phyloP scores from a whole-genome alignment of 2,797 vertebrate species.

The Coilia nasus region DNA sequence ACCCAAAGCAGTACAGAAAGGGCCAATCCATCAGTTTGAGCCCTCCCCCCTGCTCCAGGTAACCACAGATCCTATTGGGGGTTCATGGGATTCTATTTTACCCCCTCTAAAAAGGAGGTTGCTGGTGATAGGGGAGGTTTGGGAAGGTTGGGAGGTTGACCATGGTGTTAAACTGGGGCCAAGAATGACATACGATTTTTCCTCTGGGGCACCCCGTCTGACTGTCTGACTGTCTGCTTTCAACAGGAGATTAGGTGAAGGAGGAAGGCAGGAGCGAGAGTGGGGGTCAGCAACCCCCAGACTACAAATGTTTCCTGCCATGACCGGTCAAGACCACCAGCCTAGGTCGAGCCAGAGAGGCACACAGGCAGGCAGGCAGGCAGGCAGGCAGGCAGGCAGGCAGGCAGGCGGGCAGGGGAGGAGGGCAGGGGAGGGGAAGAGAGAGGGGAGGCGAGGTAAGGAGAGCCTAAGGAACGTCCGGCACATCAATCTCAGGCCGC shows the following conservation, averaged over 20 bases:
- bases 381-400: background rate
- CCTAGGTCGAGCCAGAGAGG: background rate
- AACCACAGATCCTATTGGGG: background rate
- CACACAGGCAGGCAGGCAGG: too few relatives aligned
- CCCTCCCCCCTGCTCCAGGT: background rate
- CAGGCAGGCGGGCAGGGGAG: background rate
- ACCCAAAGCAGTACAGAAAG: background rate
- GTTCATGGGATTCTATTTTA: background rate
- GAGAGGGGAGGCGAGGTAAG: background rate
- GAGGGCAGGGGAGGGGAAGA: background rate
- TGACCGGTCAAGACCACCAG: conserved; percentile 21
- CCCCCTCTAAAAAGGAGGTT: background rate
- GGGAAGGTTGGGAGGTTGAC: background rate
- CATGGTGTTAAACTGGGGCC: background rate
- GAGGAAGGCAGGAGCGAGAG: background rate
- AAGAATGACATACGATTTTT: background rate
- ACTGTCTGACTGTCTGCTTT: background rate
- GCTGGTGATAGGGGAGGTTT: background rate
- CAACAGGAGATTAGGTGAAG: background rate
- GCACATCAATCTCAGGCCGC: conserved; percentile 43
- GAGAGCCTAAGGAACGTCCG: background rate
- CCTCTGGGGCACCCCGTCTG: conserved; percentile 1
- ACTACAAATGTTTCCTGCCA: background rate
- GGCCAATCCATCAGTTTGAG: background rate
- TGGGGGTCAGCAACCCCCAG: background rate